Evolutionary conservation across 2,797 vertebrate species (phyloP), one percentile per base, ranked within the genome.

Genomic region (Schizopygopsis pylzovi): DNA sequence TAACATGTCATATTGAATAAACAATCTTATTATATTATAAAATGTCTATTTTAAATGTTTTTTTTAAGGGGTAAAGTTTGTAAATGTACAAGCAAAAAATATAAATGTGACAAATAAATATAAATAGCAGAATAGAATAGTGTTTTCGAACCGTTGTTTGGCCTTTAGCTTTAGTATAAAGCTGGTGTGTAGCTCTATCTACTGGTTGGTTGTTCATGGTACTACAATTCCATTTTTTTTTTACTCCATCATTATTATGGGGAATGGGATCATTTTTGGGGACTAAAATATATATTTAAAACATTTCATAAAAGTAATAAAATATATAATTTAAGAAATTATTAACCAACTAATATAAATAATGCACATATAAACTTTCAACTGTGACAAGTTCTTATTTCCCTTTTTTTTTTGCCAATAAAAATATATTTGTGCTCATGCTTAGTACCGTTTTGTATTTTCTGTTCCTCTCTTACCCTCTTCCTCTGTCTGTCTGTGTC

Each of bases 401-500:
- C 9, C 54, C 73, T 54, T 76, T 28, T 33, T 33, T 33, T 33
- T 77, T 77, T 78, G 11, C 20, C 20, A 56, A 12, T 33, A 6
- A 0, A 52, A 76, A 52, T 52, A 8, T 39, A n/a, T 59, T 65
- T 59, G 37, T 59, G 8, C 3, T n/a, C 15, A 3, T 5, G 15
- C 52, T 49, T 25, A 33, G 41, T 22, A 41, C 15, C 11, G 16
- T 2, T 37, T 15, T 41, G 13, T 0, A 1, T 45, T 22, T 47
- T 67, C 15, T 28, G 13, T 63, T 13, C 33, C 8, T 68, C 37
- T 63, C 20, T 37, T n/a, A 70, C 6, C 33, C n/a, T 59, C 39
- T 45, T 11, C 75, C 15, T 43, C n/a, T 81, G n/a, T n/a, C n/a
- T 81, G 6, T 79, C 9, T 83, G 20, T 56, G 20, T 54, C 92